Evolutionary conservation across 53 echinoderm and acorn worm genomes (phyloP).

Genomic region (Crossaster papposus): DNA sequence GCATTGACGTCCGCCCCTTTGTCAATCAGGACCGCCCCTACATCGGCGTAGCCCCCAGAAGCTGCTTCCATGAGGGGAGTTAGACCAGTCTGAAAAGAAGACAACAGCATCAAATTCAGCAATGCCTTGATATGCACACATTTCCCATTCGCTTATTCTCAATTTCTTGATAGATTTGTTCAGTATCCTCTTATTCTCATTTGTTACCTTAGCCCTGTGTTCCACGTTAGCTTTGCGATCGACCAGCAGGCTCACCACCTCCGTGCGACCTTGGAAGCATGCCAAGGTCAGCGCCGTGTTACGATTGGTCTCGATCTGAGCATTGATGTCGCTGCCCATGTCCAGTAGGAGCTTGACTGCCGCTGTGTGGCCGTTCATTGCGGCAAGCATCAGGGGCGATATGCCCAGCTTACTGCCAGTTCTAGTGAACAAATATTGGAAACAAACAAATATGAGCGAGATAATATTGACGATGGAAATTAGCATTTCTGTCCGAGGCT

Average conservation of each 20-base stretch:
- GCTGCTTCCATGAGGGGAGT: slow-evolving; percentile 99
- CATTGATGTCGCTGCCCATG: slow-evolving; percentile 98
- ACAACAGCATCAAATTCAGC: neutral
- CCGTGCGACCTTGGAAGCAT: slow-evolving; percentile 95
- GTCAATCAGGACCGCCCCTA: slow-evolving; percentile 89
- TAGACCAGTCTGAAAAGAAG: slow-evolving; percentile 80
- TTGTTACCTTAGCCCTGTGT: slow-evolving; percentile 90
- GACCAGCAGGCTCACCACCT: slow-evolving; percentile 93
- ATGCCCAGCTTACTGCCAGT: slow-evolving; percentile 97
- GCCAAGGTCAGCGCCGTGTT: slow-evolving; percentile 98
- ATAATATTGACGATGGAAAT: neutral
- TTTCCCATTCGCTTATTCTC: no score
- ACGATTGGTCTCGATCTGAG: slow-evolving; percentile 99
- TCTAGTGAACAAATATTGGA: slow-evolving; percentile 36
- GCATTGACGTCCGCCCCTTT: slow-evolving; percentile 99
- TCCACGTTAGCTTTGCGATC: slow-evolving; percentile 95
- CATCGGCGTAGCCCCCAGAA: slow-evolving; percentile 98
- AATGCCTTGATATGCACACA: no score
- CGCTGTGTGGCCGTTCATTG: slow-evolving; percentile 98
- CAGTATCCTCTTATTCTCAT: no score
- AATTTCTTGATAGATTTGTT: no score
- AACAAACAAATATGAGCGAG: neutral
- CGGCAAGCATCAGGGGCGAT: slow-evolving; percentile 96
- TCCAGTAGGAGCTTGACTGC: slow-evolving; percentile 96
- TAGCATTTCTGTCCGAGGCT: no score